Evolutionary conservation across 2,888 invertebrate species (phyloP).

Genomic region (Lagria hirta): DNA sequence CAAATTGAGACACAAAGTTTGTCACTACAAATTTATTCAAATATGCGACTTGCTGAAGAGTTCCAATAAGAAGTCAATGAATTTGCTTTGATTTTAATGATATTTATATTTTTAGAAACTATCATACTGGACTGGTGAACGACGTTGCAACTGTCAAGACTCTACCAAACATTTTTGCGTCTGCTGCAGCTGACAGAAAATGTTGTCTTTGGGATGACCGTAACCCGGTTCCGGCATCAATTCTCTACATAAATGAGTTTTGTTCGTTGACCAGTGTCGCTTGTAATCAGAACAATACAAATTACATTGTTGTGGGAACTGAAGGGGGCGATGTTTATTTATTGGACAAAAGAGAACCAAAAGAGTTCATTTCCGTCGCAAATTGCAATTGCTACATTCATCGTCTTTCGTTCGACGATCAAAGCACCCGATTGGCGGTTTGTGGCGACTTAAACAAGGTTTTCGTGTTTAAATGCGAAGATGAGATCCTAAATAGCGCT

Average conservation of each 20-base stretch:
- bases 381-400: constrained; percentile 49
- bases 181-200: constrained; percentile 55
- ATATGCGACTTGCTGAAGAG: constrained; percentile 2
- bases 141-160: constrained; percentile 56
- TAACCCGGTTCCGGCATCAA: constrained; percentile 52
- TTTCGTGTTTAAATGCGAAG: constrained; percentile 52
- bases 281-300: constrained; percentile 52
- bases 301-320: constrained; percentile 57
- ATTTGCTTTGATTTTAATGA: constrained; percentile 10
- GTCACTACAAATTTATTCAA: constrained; percentile 4
- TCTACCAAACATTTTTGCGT: constrained; percentile 57
- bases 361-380: constrained; percentile 45
- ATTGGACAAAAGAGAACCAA: constrained; percentile 56
- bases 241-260: constrained; percentile 51
- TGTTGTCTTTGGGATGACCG: constrained; percentile 58
- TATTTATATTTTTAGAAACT: constrained; percentile 41
- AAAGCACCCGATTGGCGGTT: constrained; percentile 53
- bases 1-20: neutral
- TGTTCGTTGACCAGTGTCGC: constrained; percentile 51
- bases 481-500: constrained; percentile 44
- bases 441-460: constrained; percentile 56
- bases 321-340: constrained; percentile 57
- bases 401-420: constrained; percentile 50
- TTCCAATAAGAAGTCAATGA: constrained; percentile 24
- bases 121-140: constrained; percentile 45